A percentile compares a stretch with the other conserved stretches of the same genome.
Evolutionary conservation across 2,888 invertebrate species (phyloP).

Genomic region (Parasteatoda lunata): DNA sequence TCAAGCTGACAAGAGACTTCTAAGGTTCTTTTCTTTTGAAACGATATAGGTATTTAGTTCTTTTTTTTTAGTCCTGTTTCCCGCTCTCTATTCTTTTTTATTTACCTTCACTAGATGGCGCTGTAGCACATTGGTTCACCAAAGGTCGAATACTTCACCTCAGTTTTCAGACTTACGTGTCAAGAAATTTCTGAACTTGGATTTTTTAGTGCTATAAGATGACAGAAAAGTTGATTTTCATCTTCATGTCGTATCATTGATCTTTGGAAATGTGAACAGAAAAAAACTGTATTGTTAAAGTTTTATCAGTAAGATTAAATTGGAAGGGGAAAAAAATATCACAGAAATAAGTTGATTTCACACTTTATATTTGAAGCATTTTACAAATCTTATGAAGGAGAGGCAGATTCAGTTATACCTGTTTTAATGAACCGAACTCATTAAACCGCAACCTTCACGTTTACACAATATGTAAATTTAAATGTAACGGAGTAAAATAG

Average conservation of each 20-base stretch:
- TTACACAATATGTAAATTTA: too few species aligned
- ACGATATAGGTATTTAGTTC: constrained; percentile 43
- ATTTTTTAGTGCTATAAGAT: not conserved
- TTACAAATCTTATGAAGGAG: too few species aligned
- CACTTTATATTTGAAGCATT: too few species aligned
- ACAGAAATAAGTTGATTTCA: too few species aligned
- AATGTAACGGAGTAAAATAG: too few species aligned
- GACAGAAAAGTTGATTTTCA: constrained; percentile 17
- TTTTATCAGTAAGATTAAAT: not conserved
- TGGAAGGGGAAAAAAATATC: too few species aligned
- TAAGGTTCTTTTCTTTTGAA: not conserved
- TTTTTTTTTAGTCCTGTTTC: not conserved
- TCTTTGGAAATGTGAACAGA: constrained; percentile 31
- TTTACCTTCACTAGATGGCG: constrained; percentile 39
- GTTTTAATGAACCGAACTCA: too few species aligned
- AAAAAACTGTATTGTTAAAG: constrained; percentile 28
- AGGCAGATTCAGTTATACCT: too few species aligned
- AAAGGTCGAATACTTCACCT: not conserved
- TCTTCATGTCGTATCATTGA: constrained; percentile 23
- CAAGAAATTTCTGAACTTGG: not conserved
- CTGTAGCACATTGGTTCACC: not conserved
- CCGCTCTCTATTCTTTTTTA: constrained; percentile 11
- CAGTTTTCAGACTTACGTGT: too few species aligned
- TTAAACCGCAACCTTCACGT: too few species aligned
- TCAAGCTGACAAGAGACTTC: constrained; percentile 43